These are phyloP conservation scores for Tachysurus fulvidraco DNA, from an alignment of 2,113 vertebrate genomes.

Conservation along the genomic window DNA sequence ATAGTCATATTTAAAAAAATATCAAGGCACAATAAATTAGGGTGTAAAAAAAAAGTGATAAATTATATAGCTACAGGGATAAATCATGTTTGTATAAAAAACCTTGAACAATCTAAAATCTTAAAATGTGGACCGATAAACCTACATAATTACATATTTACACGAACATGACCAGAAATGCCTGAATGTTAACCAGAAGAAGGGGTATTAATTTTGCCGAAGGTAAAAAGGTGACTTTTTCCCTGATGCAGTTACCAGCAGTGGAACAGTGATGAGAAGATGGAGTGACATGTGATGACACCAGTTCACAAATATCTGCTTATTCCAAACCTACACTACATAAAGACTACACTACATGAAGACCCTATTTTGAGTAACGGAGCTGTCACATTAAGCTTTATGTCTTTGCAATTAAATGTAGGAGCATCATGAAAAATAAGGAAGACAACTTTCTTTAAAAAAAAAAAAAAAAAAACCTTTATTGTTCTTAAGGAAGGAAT, in stretches of 20 bases:
- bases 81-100: background rate
- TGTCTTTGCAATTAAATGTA: background rate
- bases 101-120: background rate
- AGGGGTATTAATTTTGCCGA: background rate
- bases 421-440: background rate
- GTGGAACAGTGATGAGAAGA: background rate
- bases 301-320: background rate
- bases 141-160: background rate
- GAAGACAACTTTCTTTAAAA: constrained; percentile 47
- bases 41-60: constrained; percentile 2
- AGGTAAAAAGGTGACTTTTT: background rate
- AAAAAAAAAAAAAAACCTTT: constrained; percentile 61
- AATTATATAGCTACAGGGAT: background rate
- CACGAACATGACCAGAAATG: background rate
- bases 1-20: background rate
- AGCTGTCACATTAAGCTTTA: background rate
- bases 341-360: background rate
- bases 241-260: background rate
- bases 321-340: background rate
- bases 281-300: constrained; percentile 3
- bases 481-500: constrained; percentile 72
- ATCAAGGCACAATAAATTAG: background rate
- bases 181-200: background rate
- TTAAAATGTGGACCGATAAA: background rate
- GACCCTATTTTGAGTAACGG: background rate